phyloP scores from a whole-genome alignment of 2,888 invertebrate genomes.

The Nineta flava region DNA sequence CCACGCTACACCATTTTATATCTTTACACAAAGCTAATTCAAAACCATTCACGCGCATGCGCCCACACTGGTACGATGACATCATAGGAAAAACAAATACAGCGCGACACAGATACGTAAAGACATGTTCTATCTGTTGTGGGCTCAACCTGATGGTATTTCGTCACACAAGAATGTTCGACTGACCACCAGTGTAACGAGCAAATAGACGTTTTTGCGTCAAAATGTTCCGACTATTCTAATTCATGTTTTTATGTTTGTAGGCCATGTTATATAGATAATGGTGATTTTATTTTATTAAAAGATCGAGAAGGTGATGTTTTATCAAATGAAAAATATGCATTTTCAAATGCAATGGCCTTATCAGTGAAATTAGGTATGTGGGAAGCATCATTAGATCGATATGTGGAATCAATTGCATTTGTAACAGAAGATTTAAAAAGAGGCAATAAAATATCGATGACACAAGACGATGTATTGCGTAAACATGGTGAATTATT shows the following conservation, averaged over 20 bases:
- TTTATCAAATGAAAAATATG: conserved; percentile 68
- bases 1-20: too few relatives aligned
- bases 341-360: conserved; percentile 88
- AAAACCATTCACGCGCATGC: too few relatives aligned
- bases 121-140: too few relatives aligned
- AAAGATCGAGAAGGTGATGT: conserved; percentile 25
- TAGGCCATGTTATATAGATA: conserved; percentile 2
- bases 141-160: too few relatives aligned
- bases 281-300: conserved; percentile 23
- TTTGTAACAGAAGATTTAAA: conserved; percentile 66
- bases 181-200: too few relatives aligned
- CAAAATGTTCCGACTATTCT: too few relatives aligned
- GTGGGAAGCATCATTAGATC: conserved; percentile 79
- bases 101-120: too few relatives aligned
- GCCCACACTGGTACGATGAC: too few relatives aligned
- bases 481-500: conserved; percentile 77
- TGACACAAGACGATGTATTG: conserved; percentile 54
- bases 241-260: not conserved
- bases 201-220: too few relatives aligned
- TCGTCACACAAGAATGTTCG: too few relatives aligned
- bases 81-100: too few relatives aligned
- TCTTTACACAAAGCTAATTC: too few relatives aligned
- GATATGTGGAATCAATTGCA: conserved; percentile 70
- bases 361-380: conserved; percentile 88
- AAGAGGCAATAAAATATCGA: conserved; percentile 49